Base-by-base conservation (phyloP, 1,140 invertebrate species). In the Onthophagus taurus region DNA sequence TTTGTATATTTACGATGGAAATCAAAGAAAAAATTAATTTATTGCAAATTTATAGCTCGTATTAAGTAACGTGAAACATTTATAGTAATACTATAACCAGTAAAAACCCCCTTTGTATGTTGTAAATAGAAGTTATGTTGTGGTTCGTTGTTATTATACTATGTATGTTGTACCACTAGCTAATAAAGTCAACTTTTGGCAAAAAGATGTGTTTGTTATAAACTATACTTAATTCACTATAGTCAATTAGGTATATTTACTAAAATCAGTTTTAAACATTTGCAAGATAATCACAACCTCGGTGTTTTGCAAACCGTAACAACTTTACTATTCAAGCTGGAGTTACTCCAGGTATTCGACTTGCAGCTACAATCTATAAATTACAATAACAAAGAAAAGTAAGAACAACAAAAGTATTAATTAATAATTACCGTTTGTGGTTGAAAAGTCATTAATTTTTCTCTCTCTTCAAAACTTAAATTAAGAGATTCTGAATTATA, bases 301-400 rank as follows among this genome's bases (percentile, higher is more conserved):
- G 20, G n/a, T 61, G 60, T 50, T 76, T 77, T 1, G 77, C 69
- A 60, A 69, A 74, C 51, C 75, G 61, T 13, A 86, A 63, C n/a
- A 90, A 51, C 49, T 71, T 63, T 0, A 87, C 60, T 37, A 89
- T 67, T 3, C 81, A 75, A 1, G 76, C 69, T 2, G 86, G 84
- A 20, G 81, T 88, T 2, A 90, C 73, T 1, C 87, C 87, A 20
- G 82, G 76, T 46, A 91, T 85, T 57, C 83, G 68, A 64, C 76
- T 83, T 1, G 86, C 87, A 9, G 83, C 83, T 11, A 81, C 86
- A 51, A 90, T 84, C 74, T 86, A 58, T 17, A 63, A 67, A 33
- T 46, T 49, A 54, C 38, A 55, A 53, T 31, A 17, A 33, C 9
- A n/a, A 44, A 44, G n/a, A 38, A 45, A 44, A 24, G 31, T 38